These are phyloP conservation scores for Pelusios castaneus DNA, from an alignment of 2,113 vertebrate genomes.

Conservation along the genomic window DNA sequence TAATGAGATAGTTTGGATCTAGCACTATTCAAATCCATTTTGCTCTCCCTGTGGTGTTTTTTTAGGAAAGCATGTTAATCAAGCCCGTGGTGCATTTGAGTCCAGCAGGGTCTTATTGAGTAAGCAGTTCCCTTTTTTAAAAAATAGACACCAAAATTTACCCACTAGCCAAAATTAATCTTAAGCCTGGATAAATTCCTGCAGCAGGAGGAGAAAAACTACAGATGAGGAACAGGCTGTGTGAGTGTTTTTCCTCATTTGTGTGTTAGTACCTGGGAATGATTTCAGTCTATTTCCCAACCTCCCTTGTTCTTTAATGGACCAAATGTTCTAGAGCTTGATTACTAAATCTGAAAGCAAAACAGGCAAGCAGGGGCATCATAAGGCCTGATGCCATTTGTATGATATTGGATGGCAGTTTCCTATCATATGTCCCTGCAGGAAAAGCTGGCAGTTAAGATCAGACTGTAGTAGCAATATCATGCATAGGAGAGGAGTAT, in stretches of 20 bases:
- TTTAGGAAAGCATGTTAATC: not conserved
- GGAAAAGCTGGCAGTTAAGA: not conserved
- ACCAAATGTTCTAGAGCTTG: not conserved
- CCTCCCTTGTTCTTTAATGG: not conserved
- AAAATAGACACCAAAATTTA: not conserved
- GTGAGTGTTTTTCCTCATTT: not conserved
- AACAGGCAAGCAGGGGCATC: not conserved
- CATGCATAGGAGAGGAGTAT: fast-evolving
- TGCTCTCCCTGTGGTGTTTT: not conserved
- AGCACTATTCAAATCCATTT: not conserved
- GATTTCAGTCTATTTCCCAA: not conserved
- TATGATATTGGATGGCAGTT: not conserved
- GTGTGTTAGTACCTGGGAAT: constrained; percentile 7
- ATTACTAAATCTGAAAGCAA: not conserved
- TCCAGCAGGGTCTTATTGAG: not conserved
- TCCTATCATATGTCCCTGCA: not conserved
- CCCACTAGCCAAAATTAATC: not conserved
- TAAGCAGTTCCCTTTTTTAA: not conserved
- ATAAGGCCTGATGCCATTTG: not conserved
- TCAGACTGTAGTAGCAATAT: not conserved
- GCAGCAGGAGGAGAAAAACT: not conserved
- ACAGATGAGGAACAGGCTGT: not conserved
- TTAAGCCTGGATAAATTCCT: not conserved
- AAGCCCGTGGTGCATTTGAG: not conserved
- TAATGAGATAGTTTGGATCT: not conserved